phyloP scores from a whole-genome alignment of 2,888 invertebrate genomes.

The Leucania comma region DNA sequence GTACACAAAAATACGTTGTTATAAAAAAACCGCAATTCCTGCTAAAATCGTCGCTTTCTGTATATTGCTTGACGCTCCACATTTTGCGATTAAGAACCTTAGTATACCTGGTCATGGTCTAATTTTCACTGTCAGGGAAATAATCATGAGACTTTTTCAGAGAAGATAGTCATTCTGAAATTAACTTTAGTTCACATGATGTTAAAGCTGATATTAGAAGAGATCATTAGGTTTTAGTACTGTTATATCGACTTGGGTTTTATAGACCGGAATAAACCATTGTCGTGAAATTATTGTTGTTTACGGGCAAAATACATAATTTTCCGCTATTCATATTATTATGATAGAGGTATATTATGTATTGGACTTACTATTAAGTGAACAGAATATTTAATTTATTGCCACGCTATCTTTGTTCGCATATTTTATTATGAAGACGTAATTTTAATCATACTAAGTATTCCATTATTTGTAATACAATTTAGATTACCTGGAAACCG shows the following conservation, averaged over 20 bases:
- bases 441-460: not conserved
- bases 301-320: slow-evolving; percentile 65
- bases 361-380: slow-evolving; percentile 41
- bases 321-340: slow-evolving; percentile 68
- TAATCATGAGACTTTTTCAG: slow-evolving; percentile 20
- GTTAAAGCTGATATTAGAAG: slow-evolving; percentile 32
- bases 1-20: too few species aligned
- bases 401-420: not conserved
- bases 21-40: too few species aligned
- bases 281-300: slow-evolving; percentile 69
- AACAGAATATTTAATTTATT: slow-evolving; percentile 62
- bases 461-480: not conserved
- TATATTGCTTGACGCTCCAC: slow-evolving; percentile 17
- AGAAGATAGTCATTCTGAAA: slow-evolving; percentile 11
- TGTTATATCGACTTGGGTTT: slow-evolving; percentile 30
- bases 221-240: slow-evolving; percentile 14
- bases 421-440: not conserved
- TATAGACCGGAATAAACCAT: slow-evolving; percentile 46
- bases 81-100: slow-evolving; percentile 13
- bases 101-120: fast-evolving
- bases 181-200: slow-evolving; percentile 23
- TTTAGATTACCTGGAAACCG: not conserved
- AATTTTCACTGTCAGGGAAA: slow-evolving; percentile 6
- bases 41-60: slow-evolving; percentile 24
- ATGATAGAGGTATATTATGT: slow-evolving; percentile 57